Percentiles rank a stretch among this genome's conserved stretches.
Conservation (phyloP, 2,797 vertebrate genomes). For the Sylvilagus floridanus region DNA sequence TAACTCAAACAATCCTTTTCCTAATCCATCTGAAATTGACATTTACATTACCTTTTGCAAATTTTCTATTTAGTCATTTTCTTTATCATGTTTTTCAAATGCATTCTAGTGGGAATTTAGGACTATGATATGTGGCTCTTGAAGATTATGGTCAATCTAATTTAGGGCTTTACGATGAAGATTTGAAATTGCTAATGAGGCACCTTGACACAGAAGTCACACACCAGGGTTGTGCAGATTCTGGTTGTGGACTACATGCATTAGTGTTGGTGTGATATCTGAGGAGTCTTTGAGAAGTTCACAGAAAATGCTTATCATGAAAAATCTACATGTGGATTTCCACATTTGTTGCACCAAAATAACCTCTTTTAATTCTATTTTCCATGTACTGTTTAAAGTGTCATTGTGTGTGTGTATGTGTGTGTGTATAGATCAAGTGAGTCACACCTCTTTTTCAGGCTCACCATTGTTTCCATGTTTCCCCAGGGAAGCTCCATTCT, state of each 20-base stretch:
- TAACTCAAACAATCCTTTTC: neutral
- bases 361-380: no score
- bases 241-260: no score
- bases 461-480: constrained; percentile 10
- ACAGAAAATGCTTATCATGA: no score
- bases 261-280: no score
- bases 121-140: neutral
- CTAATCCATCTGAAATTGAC: neutral
- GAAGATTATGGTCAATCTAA: neutral
- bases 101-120: neutral
- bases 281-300: no score
- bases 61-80: constrained; percentile 13
- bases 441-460: neutral
- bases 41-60: neutral
- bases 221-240: neutral
- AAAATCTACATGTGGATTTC: no score
- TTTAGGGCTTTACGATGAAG: neutral
- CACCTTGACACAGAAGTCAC: neutral
- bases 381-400: neutral
- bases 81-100: neutral
- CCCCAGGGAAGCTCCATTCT: neutral
- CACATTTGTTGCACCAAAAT: no score
- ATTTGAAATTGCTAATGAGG: neutral
- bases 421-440: neutral
- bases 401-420: neutral